Percentiles rank a stretch among this genome's conserved stretches.
phyloP scores from a whole-genome alignment of 2,113 vertebrate species.

The Lonchura striata region DNA sequence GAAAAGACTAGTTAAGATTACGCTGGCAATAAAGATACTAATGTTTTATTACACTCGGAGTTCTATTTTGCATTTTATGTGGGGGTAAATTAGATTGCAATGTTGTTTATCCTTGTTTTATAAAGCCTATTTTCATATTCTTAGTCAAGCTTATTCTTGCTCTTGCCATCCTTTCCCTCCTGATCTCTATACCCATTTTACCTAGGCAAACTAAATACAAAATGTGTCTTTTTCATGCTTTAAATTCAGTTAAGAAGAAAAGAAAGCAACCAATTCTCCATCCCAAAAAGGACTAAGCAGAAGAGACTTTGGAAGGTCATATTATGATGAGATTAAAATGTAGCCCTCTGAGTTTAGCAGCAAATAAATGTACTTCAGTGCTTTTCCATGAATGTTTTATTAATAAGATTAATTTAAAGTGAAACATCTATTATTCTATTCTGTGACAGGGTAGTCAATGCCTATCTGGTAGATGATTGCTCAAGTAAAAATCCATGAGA shows the following conservation, averaged over 20 bases:
- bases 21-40: slow-evolving; percentile 64
- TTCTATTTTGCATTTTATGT: slow-evolving; percentile 70
- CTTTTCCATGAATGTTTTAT: slow-evolving; percentile 49
- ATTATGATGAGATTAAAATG: slow-evolving; percentile 58
- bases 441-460: slow-evolving; percentile 48
- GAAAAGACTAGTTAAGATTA: slow-evolving; percentile 76
- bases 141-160: slow-evolving; percentile 60
- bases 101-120: slow-evolving; percentile 71
- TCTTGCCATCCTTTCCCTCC: not conserved
- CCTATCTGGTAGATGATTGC: slow-evolving; percentile 34
- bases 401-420: slow-evolving; percentile 67
- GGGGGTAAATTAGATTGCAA: slow-evolving; percentile 60
- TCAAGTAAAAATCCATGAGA: slow-evolving; percentile 47
- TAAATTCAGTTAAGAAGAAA: slow-evolving; percentile 5
- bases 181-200: slow-evolving; percentile 21
- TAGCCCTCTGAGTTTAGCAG: slow-evolving; percentile 39
- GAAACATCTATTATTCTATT: slow-evolving; percentile 46
- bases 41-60: slow-evolving; percentile 63
- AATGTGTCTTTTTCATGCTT: not conserved
- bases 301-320: slow-evolving; percentile 42
- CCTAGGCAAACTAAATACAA: slow-evolving; percentile 15
- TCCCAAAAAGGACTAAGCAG: not conserved
- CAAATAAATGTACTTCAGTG: slow-evolving; percentile 51
- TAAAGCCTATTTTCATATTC: slow-evolving; percentile 62
- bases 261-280: not conserved